Conservation (phyloP, 1,140 invertebrate genomes). For the Parasteatoda tepidariorum region DNA sequence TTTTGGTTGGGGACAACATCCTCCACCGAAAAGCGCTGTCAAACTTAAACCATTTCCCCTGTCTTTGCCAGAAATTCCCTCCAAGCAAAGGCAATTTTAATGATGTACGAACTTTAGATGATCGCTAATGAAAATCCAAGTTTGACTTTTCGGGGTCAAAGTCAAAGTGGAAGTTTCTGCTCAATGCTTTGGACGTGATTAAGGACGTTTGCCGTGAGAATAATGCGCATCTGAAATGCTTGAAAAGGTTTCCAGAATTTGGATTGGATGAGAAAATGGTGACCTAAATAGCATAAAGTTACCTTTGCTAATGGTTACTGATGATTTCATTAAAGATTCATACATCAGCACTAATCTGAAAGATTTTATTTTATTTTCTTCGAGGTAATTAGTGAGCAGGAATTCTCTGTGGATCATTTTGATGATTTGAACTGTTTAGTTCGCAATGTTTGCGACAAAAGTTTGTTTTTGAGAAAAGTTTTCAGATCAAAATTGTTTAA, state of each 20-base stretch:
- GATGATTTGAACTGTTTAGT: too few species aligned
- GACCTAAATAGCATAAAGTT: not conserved
- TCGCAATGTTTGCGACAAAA: too few species aligned
- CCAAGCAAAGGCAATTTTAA: constrained; percentile 44
- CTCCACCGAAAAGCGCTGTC: not conserved
- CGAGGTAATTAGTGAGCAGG: too few species aligned
- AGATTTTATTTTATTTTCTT: not conserved
- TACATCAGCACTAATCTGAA: not conserved
- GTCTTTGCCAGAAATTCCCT: not conserved
- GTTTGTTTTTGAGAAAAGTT: too few species aligned
- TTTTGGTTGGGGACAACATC: not conserved
- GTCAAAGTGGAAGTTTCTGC: constrained; percentile 4
- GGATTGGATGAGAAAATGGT: not conserved
- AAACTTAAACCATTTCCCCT: not conserved
- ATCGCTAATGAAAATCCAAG: constrained; percentile 45
- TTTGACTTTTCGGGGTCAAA: constrained; percentile 28
- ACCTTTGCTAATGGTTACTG: not conserved
- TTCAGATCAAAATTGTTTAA: too few species aligned
- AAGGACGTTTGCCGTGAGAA: constrained; percentile 37
- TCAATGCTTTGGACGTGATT: constrained; percentile 32
- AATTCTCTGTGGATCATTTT: too few species aligned
- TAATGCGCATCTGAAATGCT: constrained; percentile 15
- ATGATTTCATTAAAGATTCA: not conserved
- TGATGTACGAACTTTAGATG: constrained; percentile 30
- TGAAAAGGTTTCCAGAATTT: not conserved